These are phyloP conservation scores for Phymastichus coffea DNA, from an alignment of 1,140 invertebrate species.

Conservation along the genomic window DNA sequence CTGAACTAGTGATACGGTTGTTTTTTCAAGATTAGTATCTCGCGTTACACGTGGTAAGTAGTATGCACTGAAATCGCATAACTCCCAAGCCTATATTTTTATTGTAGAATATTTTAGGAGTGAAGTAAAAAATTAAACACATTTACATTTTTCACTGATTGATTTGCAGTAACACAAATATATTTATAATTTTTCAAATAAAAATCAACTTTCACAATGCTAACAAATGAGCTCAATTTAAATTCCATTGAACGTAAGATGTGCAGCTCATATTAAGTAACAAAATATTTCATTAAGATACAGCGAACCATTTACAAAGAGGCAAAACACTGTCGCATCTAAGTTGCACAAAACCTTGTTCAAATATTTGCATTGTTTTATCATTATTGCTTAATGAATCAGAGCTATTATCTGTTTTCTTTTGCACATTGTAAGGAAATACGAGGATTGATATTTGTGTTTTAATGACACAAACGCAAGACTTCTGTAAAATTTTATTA, in stretches of 20 bases:
- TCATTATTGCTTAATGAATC: too few relatives aligned
- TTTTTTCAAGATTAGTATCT: neutral
- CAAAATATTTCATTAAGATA: slow-evolving; percentile 13
- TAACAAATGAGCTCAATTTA: slow-evolving; percentile 10
- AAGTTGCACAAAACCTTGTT: neutral
- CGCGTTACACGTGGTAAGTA: slow-evolving; percentile 1
- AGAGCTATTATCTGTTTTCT: too few relatives aligned
- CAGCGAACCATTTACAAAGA: neutral
- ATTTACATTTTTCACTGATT: too few relatives aligned
- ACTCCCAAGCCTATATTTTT: too few relatives aligned
- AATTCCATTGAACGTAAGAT: neutral
- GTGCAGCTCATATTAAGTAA: slow-evolving; percentile 1
- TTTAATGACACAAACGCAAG: too few relatives aligned
- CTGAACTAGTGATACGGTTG: neutral
- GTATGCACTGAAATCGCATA: too few relatives aligned
- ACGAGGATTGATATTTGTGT: too few relatives aligned
- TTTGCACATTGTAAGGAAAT: too few relatives aligned
- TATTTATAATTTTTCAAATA: slow-evolving; percentile 39
- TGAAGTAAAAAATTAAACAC: too few relatives aligned
- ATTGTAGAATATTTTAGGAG: too few relatives aligned
- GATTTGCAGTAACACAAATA: slow-evolving; percentile 42
- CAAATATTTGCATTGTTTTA: too few relatives aligned
- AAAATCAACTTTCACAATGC: slow-evolving; percentile 33
- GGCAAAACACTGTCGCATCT: neutral
- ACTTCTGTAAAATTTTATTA: too few relatives aligned